A percentile compares a stretch with the other conserved stretches of the same genome.
Evolutionary conservation across 1,140 invertebrate genomes (phyloP).

Genomic region (Carposina sasakii): DNA sequence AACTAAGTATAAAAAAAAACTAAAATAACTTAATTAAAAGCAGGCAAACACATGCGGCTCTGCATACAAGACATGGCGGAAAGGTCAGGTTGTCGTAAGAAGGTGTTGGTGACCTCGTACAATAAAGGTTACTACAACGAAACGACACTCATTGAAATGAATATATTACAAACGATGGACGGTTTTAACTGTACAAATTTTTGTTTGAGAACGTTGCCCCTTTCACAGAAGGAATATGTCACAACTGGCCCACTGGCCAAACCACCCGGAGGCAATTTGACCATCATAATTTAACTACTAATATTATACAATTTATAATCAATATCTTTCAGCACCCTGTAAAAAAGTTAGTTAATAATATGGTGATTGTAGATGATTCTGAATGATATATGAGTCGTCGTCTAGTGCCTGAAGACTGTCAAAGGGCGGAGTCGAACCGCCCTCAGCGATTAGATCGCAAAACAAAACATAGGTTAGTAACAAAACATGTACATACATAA

Average conservation of each 20-base stretch:
- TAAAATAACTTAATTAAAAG: conserved; percentile 71
- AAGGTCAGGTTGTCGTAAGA: conserved; percentile 73
- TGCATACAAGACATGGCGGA: conserved; percentile 74
- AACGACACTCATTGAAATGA: conserved; percentile 73
- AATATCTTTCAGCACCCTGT: conserved; percentile 67
- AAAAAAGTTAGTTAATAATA: conserved; percentile 72
- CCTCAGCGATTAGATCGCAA: conserved; percentile 41
- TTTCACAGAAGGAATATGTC: conserved; percentile 75
- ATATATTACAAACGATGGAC: conserved; percentile 73
- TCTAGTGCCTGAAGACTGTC: conserved; percentile 39
- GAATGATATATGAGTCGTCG: conserved; percentile 65
- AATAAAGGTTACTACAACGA: conserved; percentile 67
- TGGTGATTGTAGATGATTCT: conserved; percentile 45
- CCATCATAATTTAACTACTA: conserved; percentile 59
- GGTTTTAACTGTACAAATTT: conserved; percentile 70
- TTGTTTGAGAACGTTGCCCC: conserved; percentile 71
- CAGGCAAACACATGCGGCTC: conserved; percentile 77
- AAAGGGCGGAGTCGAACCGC: conserved; percentile 41
- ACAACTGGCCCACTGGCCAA: conserved; percentile 72
- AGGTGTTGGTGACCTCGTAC: conserved; percentile 68
- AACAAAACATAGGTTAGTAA: conserved; percentile 70
- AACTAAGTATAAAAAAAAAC: conserved; percentile 69
- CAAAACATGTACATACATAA: conserved; percentile 75
- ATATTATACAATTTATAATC: conserved; percentile 55
- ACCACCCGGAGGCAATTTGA: conserved; percentile 68